Evolutionary conservation across 2,113 vertebrate genomes (phyloP).

Genomic region (Anoplopoma fimbria): DNA sequence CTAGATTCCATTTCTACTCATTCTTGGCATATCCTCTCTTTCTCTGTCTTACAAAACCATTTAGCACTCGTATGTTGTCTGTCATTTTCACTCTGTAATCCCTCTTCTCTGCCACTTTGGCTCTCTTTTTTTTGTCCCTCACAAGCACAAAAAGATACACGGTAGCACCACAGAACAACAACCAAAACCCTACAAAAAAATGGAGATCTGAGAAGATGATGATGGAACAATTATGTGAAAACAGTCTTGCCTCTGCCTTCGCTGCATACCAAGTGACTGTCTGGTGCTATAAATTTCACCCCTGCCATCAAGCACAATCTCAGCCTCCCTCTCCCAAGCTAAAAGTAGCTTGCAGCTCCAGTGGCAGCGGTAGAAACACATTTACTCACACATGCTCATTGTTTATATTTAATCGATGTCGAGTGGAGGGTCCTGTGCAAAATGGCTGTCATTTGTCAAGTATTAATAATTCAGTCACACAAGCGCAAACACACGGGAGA

Average conservation of each 20-base stretch:
- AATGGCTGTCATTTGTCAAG: slow-evolving; percentile 82
- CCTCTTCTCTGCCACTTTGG: slow-evolving; percentile 21
- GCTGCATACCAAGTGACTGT: slow-evolving; percentile 66
- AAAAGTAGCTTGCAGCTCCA: slow-evolving; percentile 47
- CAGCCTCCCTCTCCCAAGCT: slow-evolving; percentile 37
- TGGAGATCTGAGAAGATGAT: slow-evolving; percentile 59
- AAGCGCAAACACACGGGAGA: slow-evolving; percentile 36
- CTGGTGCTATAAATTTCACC: slow-evolving; percentile 58
- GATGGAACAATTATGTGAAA: slow-evolving; percentile 70
- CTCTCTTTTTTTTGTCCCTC: slow-evolving; percentile 22
- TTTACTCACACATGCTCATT: slow-evolving; percentile 69
- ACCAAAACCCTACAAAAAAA: slow-evolving; percentile 19
- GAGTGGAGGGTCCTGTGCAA: slow-evolving; percentile 65
- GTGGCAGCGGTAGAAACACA: slow-evolving; percentile 59
- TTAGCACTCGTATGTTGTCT: slow-evolving; percentile 27
- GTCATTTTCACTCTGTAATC: slow-evolving; percentile 22
- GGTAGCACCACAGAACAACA: slow-evolving; percentile 5
- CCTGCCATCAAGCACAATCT: slow-evolving; percentile 53
- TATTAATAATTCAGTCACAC: slow-evolving; percentile 81
- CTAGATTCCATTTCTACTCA: slow-evolving; percentile 38
- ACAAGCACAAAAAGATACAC: slow-evolving; percentile 21
- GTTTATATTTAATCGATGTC: slow-evolving; percentile 79
- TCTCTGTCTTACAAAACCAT: slow-evolving; percentile 36
- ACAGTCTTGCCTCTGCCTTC: slow-evolving; percentile 44
- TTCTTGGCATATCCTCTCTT: slow-evolving; percentile 17